phyloP scores from a whole-genome alignment of 1,140 invertebrate species.

The Drosophila willistoni region DNA sequence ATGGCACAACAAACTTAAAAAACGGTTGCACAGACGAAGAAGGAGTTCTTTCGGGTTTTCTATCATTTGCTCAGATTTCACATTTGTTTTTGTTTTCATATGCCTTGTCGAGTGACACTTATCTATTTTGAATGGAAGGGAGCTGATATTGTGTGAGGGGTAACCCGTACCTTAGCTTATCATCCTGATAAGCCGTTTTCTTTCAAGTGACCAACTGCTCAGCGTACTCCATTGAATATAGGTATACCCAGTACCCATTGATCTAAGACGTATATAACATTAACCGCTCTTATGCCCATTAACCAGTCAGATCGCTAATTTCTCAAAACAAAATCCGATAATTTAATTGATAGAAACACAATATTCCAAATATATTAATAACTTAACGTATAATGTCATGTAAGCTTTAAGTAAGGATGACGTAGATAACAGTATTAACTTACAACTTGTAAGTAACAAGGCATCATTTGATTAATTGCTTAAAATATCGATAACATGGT shows the following conservation, averaged over 20 bases:
- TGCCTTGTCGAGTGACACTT: slow-evolving; percentile 63
- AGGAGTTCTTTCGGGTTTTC: neutral
- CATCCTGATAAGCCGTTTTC: slow-evolving; percentile 58
- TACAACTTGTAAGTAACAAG: too few relatives aligned
- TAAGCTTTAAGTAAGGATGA: too few relatives aligned
- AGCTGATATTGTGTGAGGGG: neutral
- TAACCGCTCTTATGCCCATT: neutral
- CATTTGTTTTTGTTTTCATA: slow-evolving; percentile 24
- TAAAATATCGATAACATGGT: too few relatives aligned
- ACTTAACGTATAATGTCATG: too few relatives aligned
- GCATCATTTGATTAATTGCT: too few relatives aligned
- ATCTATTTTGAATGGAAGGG: slow-evolving; percentile 57
- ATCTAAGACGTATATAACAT: neutral
- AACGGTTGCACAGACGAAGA: neutral
- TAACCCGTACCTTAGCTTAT: slow-evolving; percentile 61
- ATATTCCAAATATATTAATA: too few relatives aligned
- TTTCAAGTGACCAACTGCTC: slow-evolving; percentile 43
- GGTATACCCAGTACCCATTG: neutral
- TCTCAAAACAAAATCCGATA: too few relatives aligned
- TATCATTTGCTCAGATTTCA: neutral
- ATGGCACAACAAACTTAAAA: slow-evolving; percentile 1
- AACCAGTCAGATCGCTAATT: too few relatives aligned
- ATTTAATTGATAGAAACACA: too few relatives aligned
- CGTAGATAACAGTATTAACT: too few relatives aligned
- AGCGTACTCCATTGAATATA: slow-evolving; percentile 6